Conservation (phyloP, 1,140 invertebrate genomes). For the Cydia amplana region DNA sequence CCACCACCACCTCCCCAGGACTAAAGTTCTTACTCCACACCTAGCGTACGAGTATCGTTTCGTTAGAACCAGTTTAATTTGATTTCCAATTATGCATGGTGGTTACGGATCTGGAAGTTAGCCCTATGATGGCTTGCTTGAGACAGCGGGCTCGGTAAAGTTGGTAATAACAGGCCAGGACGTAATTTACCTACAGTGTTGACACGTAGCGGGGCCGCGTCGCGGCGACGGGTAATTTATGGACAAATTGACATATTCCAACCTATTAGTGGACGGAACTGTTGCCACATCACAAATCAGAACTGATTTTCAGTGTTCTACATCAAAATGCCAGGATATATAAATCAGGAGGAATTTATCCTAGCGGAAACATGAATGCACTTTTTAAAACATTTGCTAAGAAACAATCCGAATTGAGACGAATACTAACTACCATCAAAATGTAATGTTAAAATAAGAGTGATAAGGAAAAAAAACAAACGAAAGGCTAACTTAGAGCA, state of each 20-base stretch:
- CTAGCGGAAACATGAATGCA: neutral
- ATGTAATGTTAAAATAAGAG: too few species aligned
- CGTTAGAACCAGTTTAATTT: neutral
- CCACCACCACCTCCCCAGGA: constrained; percentile 14
- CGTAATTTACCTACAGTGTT: constrained; percentile 35
- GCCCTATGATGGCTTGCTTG: neutral
- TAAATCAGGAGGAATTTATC: neutral
- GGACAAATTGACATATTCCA: constrained; percentile 46
- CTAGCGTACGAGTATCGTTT: neutral
- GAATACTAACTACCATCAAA: too few species aligned
- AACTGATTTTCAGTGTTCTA: neutral
- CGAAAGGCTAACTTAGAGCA: neutral
- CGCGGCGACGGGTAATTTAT: constrained; percentile 44
- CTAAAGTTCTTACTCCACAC: neutral
- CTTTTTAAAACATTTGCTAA: too few species aligned
- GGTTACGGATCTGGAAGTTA: neutral
- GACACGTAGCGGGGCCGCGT: constrained; percentile 27
- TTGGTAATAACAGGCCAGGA: neutral
- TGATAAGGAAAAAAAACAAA: too few species aligned
- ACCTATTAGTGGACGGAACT: constrained; percentile 42
- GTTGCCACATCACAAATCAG: neutral
- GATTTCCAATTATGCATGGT: neutral
- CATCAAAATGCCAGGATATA: neutral
- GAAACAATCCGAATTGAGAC: too few species aligned
- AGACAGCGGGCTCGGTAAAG: neutral